A percentile compares a stretch with the other conserved stretches of the same genome.
Conservation (phyloP, 2,888 invertebrate genomes). For the Oscheius sp. region DNA sequence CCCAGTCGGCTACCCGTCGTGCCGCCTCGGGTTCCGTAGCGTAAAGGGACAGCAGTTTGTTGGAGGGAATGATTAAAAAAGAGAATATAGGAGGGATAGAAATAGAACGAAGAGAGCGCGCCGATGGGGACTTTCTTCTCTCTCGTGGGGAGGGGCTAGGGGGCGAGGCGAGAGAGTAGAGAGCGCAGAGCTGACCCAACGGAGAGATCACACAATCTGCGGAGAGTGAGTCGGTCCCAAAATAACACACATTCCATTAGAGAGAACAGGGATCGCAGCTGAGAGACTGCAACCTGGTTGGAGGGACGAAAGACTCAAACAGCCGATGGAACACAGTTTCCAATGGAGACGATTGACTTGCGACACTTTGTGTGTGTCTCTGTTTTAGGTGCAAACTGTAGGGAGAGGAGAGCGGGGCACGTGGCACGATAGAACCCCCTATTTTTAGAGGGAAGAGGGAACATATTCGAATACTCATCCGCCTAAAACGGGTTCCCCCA, state of each 20-base stretch:
- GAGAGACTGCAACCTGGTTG: slow-evolving; percentile 38
- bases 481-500: no score
- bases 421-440: slow-evolving; percentile 14
- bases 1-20: slow-evolving; percentile 33
- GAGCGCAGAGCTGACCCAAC: neutral
- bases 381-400: slow-evolving; percentile 33
- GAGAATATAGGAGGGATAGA: neutral
- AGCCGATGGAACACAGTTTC: neutral
- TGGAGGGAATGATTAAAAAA: slow-evolving; percentile 32
- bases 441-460: slow-evolving; percentile 8
- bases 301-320: slow-evolving; percentile 15
- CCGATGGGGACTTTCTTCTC: slow-evolving; percentile 32
- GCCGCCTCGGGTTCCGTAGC: slow-evolving; percentile 22
- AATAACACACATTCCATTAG: slow-evolving; percentile 27
- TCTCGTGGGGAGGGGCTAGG: slow-evolving; percentile 19
- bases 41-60: slow-evolving; percentile 38
- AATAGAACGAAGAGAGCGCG: slow-evolving; percentile 11
- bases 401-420: slow-evolving; percentile 25
- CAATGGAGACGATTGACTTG: neutral
- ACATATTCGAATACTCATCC: neutral
- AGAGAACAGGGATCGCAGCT: slow-evolving; percentile 22
- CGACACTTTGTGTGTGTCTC: neutral
- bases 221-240: neutral
- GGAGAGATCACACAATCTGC: slow-evolving; percentile 13
- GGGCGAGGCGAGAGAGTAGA: slow-evolving; percentile 10